Percentiles rank a stretch among this genome's conserved stretches.
These are phyloP conservation scores for Latrodectus elegans DNA, from an alignment of 2,888 invertebrate species.

Conservation along the genomic window DNA sequence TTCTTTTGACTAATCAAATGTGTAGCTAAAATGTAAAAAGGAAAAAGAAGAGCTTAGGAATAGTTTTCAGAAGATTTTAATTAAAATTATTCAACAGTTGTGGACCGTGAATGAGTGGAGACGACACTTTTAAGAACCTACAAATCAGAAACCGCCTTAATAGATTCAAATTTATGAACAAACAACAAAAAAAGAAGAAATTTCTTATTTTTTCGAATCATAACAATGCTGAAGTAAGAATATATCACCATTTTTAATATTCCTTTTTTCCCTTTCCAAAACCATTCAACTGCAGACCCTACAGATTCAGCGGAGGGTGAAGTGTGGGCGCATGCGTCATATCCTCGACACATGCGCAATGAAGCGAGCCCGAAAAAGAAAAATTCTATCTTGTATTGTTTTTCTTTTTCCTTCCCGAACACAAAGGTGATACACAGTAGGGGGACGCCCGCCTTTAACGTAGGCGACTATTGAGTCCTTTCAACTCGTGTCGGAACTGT, in stretches of 20 bases:
- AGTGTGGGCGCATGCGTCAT: slow-evolving; percentile 24
- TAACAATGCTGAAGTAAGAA: no score
- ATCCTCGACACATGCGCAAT: slow-evolving; percentile 21
- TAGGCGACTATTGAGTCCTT: slow-evolving; percentile 46
- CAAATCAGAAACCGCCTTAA: no score
- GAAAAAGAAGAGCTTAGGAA: no score
- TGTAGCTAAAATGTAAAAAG: no score
- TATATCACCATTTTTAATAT: not conserved
- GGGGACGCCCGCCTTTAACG: slow-evolving; percentile 25
- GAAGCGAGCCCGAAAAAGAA: slow-evolving; percentile 1
- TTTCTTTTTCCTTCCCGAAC: slow-evolving; percentile 9
- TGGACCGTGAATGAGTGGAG: no score
- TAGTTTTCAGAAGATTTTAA: no score
- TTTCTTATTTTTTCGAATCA: no score
- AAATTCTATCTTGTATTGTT: slow-evolving; percentile 3
- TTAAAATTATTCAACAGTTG: no score
- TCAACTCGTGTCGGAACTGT: slow-evolving; percentile 19
- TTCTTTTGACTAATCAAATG: no score
- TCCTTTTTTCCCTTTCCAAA: not conserved
- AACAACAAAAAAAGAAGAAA: no score
- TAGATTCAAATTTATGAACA: no score
- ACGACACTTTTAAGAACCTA: no score
- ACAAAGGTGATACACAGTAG: not conserved
- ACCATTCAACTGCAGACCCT: not conserved
- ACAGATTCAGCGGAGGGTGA: not conserved